phyloP scores from a whole-genome alignment of 2,113 vertebrate species.

The Anhinga anhinga region DNA sequence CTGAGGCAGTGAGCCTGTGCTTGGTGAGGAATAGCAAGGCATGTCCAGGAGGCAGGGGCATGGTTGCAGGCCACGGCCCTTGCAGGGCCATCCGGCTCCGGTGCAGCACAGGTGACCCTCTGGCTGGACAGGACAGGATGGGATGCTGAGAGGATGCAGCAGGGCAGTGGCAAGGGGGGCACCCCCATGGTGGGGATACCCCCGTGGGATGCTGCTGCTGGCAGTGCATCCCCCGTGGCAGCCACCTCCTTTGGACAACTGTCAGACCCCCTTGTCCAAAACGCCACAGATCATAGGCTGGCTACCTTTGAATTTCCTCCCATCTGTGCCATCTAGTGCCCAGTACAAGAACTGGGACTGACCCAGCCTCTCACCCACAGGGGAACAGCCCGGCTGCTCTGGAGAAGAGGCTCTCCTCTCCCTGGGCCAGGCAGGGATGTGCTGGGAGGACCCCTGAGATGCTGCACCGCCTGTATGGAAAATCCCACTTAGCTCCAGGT shows the following conservation, averaged over 20 bases:
- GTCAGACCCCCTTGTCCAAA: background rate
- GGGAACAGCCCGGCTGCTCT: constrained; percentile 24
- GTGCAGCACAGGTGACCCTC: background rate
- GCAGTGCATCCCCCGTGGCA: background rate
- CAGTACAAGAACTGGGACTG: constrained; percentile 33
- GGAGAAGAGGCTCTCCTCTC: constrained; percentile 15
- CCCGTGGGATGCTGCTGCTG: background rate
- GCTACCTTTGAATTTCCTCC: background rate
- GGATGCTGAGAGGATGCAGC: background rate
- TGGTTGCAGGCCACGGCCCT: fast-evolving
- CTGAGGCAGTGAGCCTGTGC: background rate
- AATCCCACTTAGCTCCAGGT: constrained; percentile 15
- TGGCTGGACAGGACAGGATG: background rate
- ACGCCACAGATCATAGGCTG: background rate
- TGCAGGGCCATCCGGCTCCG: background rate
- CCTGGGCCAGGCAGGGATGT: constrained; percentile 4
- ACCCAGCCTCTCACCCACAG: constrained; percentile 38
- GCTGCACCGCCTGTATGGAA: background rate
- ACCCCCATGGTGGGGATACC: background rate
- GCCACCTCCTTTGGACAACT: background rate
- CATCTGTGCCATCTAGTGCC: constrained; percentile 59
- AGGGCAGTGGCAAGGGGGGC: background rate
- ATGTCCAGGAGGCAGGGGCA: background rate
- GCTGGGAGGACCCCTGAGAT: constrained; percentile 35
- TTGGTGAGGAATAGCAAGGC: background rate